Conservation (phyloP, 2,888 invertebrate genomes). For the Nudaria mundana region DNA sequence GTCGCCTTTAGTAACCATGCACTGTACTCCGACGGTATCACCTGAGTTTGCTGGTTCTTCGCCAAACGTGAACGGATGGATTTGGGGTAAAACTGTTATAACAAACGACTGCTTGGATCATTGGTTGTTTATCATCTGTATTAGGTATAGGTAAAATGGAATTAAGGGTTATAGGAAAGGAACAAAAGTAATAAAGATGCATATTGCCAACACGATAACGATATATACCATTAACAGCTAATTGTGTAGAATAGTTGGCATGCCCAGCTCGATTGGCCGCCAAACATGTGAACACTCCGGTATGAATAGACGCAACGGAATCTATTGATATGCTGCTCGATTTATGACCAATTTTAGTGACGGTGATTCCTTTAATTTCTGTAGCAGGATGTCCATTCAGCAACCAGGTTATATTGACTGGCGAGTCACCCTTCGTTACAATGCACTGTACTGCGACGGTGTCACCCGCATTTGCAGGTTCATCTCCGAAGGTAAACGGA, state of each 20-base stretch:
- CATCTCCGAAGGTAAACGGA: conserved; percentile 89
- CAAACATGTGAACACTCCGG: conserved; percentile 65
- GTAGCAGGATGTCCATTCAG: conserved; percentile 83
- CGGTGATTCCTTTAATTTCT: conserved; percentile 3
- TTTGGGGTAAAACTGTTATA: conserved; percentile 85
- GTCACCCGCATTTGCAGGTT: conserved; percentile 89
- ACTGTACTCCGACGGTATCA: conserved; percentile 86
- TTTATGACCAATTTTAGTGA: conserved; percentile 48
- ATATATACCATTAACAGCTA: conserved; percentile 45
- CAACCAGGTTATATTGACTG: conserved; percentile 88
- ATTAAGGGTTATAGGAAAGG: background rate
- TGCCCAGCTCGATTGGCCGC: conserved; percentile 6
- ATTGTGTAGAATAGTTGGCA: conserved; percentile 69
- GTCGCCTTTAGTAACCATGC: conserved; percentile 89
- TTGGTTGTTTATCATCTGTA: background rate
- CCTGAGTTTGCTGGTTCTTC: conserved; percentile 89
- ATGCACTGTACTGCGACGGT: conserved; percentile 88
- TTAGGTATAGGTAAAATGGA: background rate
- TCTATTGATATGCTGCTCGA: conserved; percentile 85
- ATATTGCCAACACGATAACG: background rate
- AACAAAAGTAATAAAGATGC: background rate
- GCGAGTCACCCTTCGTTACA: conserved; percentile 89
- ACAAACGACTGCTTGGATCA: conserved; percentile 6
- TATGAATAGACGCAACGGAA: conserved; percentile 86
- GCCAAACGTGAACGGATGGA: conserved; percentile 88